phyloP scores from a whole-genome alignment of 2,888 invertebrate genomes.

The Trypoxylon attenuatum region DNA sequence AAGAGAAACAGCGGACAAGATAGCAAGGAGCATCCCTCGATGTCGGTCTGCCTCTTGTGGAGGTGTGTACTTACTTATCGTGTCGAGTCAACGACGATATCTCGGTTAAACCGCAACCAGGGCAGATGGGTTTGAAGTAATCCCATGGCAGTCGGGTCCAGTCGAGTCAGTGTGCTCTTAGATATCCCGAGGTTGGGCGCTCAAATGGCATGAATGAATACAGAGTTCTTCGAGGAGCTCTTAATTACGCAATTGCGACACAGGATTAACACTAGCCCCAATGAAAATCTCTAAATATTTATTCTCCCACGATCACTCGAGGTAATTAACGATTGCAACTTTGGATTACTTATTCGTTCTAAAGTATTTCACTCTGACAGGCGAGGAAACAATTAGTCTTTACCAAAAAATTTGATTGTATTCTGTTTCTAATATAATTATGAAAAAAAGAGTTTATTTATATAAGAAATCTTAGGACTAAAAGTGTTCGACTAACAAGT shows the following conservation, averaged over 20 bases:
- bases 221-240: slow-evolving; percentile 13
- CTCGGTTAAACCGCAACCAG: neutral
- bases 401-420: too few relatives aligned
- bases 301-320: too few relatives aligned
- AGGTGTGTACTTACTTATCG: slow-evolving; percentile 29
- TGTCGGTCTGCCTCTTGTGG: slow-evolving; percentile 2
- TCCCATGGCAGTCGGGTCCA: slow-evolving; percentile 9
- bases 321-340: too few relatives aligned
- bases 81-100: slow-evolving; percentile 22
- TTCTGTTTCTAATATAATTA: too few relatives aligned
- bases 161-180: slow-evolving; percentile 11
- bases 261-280: too few relatives aligned
- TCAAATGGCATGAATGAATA: slow-evolving; percentile 2
- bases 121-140: slow-evolving; percentile 19
- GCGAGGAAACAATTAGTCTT: too few relatives aligned
- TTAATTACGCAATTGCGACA: slow-evolving; percentile 8
- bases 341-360: too few relatives aligned
- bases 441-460: too few relatives aligned
- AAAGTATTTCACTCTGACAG: too few relatives aligned
- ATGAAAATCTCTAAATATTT: too few relatives aligned
- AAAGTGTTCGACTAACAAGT: too few relatives aligned
- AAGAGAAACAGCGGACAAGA: slow-evolving; percentile 15
- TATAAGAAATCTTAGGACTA: too few relatives aligned
- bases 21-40: slow-evolving; percentile 12
- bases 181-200: neutral